Base-by-base conservation (phyloP, 1,140 invertebrate genomes). In the Rhizoglyphus robini region DNA sequence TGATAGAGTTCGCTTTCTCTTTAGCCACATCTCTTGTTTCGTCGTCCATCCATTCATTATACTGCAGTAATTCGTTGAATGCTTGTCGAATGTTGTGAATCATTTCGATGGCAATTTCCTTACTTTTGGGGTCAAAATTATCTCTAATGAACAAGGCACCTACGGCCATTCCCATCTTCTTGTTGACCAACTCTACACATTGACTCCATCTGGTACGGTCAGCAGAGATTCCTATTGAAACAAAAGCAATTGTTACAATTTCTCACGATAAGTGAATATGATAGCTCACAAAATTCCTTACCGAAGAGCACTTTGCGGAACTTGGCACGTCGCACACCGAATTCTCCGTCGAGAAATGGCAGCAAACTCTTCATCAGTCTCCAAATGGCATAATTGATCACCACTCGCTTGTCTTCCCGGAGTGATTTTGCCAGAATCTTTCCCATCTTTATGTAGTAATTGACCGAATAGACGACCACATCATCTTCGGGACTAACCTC, bases 141-240 rank as follows among this genome's bases (percentile, higher is more conserved):
- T 87, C 85, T 63, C 80, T 79, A 0, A 94, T 88, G 75, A 93
- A 96, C 74, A 94, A 81, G 0, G 86, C 82, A 2, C 91, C 88
- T 38, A 84, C 79, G 30, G 85, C 88, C 84, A 88, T 90, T 15
- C 86, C 88, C 83, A 88, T 84, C 65, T 86, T 86, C 5, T 83
- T 85, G 73, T 86, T 92, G 1, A 86, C 88, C 76, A 87, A 88
- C 1, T 79, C 80, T 1, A 89, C 85, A 73, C 87, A 74, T 23
- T 72, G 69, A 49, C 71, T 71, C 75, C 72, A 75, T 31, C 71
- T 41, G 11, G 96, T 67, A 81, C 85, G 71, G 84, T 87, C 89
- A 87, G 94, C 71, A 88, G 76, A 0, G 83, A 80, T 0, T 86
- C 84, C 25, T 85, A 13, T 51, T 8, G 8, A 13, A 51, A 4